Percentiles rank a stretch among this genome's conserved stretches.
phyloP scores from a whole-genome alignment of 2,888 invertebrate species.

The Agrypnus murinus region DNA sequence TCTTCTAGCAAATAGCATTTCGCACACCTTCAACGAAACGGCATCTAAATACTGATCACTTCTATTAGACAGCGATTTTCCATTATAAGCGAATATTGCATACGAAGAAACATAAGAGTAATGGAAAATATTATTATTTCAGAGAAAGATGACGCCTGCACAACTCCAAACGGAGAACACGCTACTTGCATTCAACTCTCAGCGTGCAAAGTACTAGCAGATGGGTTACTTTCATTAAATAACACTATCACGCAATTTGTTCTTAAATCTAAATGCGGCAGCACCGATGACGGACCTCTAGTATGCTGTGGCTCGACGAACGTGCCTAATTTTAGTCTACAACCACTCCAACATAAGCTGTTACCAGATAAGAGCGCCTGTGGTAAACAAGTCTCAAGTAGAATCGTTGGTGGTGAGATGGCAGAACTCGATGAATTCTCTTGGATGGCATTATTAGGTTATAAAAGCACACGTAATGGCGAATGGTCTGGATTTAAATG shows the following conservation, averaged over 20 bases:
- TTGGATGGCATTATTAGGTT: constrained; percentile 70
- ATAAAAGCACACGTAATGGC: constrained; percentile 56
- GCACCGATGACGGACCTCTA: constrained; percentile 69
- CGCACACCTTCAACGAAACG: no score
- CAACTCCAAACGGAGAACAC: constrained; percentile 67
- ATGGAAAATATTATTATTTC: neutral
- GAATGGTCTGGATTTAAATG: constrained; percentile 59
- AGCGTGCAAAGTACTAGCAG: constrained; percentile 67
- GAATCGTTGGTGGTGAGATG: constrained; percentile 58
- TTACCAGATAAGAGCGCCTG: constrained; percentile 31
- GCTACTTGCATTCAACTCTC: constrained; percentile 71
- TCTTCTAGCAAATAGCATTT: no score
- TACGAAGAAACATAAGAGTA: no score
- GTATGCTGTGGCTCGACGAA: constrained; percentile 70
- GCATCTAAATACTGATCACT: no score
- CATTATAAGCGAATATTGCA: no score
- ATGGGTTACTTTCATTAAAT: constrained; percentile 63
- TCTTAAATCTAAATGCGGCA: constrained; percentile 71
- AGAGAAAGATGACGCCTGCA: constrained; percentile 59
- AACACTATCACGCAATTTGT: constrained; percentile 61
- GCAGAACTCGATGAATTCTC: constrained; percentile 70
- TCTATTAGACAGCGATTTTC: no score
- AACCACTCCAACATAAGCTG: neutral
- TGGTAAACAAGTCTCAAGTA: constrained; percentile 20
- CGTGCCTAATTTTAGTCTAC: neutral